These are phyloP conservation scores for Lucifuga dentata DNA, from an alignment of 2,113 vertebrate species.

Conservation along the genomic window DNA sequence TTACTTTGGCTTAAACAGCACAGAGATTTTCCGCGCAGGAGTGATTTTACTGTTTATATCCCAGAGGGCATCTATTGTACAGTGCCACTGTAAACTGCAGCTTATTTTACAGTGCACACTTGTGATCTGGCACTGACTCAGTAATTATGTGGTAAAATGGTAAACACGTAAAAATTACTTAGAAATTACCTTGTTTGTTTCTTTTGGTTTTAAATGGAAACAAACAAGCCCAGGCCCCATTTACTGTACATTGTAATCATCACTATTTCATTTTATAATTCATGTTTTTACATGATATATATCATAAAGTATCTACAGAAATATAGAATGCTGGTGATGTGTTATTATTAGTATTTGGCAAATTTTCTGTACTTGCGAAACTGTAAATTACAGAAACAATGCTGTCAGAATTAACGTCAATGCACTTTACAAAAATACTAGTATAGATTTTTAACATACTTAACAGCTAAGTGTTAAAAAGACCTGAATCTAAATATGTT, in stretches of 20 bases:
- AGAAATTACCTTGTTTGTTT: conserved; percentile 78
- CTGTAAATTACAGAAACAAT: no score
- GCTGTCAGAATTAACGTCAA: no score
- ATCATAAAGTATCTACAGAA: no score
- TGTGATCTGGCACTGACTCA: conserved; percentile 67
- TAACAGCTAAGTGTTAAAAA: no score
- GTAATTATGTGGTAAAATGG: conserved; percentile 74
- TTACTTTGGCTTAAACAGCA: not conserved
- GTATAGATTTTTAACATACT: no score
- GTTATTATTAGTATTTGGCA: no score
- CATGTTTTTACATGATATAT: no score
- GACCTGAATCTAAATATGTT: no score
- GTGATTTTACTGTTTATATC: conserved; percentile 46
- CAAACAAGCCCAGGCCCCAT: conserved; percentile 60
- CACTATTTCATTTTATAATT: conserved; percentile 31
- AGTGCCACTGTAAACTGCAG: conserved; percentile 44
- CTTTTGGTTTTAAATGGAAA: conserved; percentile 68
- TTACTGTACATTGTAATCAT: conserved; percentile 41
- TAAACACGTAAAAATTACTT: conserved; percentile 68
- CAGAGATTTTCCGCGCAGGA: not conserved
- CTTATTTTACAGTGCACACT: conserved; percentile 75
- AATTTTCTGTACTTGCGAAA: no score
- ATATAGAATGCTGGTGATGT: no score
- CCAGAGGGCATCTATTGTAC: conserved; percentile 57
- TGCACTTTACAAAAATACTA: no score